Percentiles rank a stretch among this genome's conserved stretches.
phyloP scores from a whole-genome alignment of 2,113 vertebrate genomes.

The Burhinus oedicnemus region DNA sequence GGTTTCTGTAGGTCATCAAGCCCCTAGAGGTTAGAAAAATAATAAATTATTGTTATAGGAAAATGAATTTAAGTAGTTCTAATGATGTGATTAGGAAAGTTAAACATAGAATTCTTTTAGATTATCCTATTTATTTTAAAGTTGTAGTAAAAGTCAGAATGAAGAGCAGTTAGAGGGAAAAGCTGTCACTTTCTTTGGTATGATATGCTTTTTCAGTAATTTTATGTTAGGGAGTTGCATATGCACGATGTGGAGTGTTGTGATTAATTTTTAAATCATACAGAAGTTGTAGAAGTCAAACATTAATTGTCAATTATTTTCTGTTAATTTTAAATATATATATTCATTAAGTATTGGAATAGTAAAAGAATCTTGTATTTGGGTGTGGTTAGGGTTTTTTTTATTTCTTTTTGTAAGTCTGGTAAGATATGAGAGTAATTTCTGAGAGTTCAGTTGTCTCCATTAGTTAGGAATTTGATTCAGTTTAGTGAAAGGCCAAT shows the following conservation, averaged over 20 bases:
- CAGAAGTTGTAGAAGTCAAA: background rate
- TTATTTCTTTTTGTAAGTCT: background rate
- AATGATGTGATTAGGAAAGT: background rate
- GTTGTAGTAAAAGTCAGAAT: background rate
- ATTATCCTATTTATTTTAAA: background rate
- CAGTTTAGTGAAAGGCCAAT: background rate
- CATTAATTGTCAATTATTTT: background rate
- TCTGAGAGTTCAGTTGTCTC: background rate
- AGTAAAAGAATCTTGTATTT: background rate
- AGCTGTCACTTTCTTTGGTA: background rate
- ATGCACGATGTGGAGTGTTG: fast-evolving
- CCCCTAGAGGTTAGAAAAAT: background rate
- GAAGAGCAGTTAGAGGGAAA: background rate
- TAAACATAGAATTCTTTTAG: background rate
- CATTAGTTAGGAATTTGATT: background rate
- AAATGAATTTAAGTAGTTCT: background rate
- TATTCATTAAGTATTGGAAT: background rate
- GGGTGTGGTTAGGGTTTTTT: too few species aligned
- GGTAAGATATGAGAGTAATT: background rate
- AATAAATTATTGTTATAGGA: background rate
- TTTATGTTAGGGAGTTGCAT: background rate
- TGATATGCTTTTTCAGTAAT: fast-evolving
- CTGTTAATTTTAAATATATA: background rate
- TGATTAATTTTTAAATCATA: background rate
- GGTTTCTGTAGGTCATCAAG: background rate